Conservation (phyloP, 2,113 vertebrate species). For the Arenaria interpres region DNA sequence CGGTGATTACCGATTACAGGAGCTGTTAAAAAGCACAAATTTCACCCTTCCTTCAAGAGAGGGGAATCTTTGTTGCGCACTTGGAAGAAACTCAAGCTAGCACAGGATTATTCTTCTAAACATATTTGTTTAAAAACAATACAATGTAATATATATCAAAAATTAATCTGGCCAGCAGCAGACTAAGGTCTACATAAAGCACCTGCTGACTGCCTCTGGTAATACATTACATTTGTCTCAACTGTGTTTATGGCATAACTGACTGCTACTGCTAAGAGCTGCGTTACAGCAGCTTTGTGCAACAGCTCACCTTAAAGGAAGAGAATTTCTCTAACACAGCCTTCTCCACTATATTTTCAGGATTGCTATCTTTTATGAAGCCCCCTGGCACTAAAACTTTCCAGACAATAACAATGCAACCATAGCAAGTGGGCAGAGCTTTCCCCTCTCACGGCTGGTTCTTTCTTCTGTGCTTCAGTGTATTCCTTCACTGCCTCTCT, state of each 20-base stretch:
- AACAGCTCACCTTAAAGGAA: constrained; percentile 36
- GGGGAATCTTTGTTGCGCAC: not conserved
- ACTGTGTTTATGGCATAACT: constrained; percentile 44
- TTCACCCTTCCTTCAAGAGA: not conserved
- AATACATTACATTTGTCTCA: constrained; percentile 27
- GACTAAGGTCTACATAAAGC: constrained; percentile 31
- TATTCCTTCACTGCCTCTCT: not conserved
- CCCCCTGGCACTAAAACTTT: not conserved
- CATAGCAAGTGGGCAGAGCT: not conserved
- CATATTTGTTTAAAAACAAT: not conserved
- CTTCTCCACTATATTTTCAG: constrained; percentile 6
- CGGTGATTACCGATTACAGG: not conserved
- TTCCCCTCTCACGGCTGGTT: not conserved
- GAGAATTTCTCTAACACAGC: not conserved
- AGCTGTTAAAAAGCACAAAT: not conserved
- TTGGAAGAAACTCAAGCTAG: not conserved
- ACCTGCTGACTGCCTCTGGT: constrained; percentile 39
- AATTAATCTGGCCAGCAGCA: constrained; percentile 23
- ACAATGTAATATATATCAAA: not conserved
- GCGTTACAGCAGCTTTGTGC: not conserved
- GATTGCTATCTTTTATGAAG: constrained; percentile 28
- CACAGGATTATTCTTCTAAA: constrained; percentile 25
- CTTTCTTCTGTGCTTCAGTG: not conserved
- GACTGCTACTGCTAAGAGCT: constrained; percentile 32
- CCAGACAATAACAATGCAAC: not conserved